phyloP scores from a whole-genome alignment of 2,888 invertebrate species.

The Polymixis flavicincta region DNA sequence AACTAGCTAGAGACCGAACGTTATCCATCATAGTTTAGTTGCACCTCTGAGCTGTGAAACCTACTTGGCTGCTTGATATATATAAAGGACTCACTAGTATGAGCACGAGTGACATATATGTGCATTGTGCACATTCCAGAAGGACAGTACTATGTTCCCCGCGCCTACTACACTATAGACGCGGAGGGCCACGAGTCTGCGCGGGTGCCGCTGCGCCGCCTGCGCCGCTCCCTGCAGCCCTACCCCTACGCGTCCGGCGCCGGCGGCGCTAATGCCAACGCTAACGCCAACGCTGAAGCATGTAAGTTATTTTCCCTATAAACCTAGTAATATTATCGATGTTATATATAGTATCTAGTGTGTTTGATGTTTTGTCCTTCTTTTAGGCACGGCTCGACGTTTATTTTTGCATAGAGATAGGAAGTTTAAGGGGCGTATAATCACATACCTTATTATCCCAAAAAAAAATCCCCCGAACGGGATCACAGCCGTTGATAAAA shows the following conservation, averaged over 20 bases:
- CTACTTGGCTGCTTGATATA: slow-evolving; percentile 4
- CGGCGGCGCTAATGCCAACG: slow-evolving; percentile 63
- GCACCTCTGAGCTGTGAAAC: not conserved
- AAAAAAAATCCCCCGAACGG: not conserved
- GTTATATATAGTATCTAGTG: too few species aligned
- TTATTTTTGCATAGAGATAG: not conserved
- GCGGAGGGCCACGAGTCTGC: slow-evolving; percentile 89
- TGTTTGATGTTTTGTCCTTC: slow-evolving; percentile 1
- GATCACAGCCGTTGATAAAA: not conserved
- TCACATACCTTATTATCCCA: not conserved
- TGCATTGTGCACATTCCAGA: slow-evolving; percentile 80
- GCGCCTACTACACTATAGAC: slow-evolving; percentile 91
- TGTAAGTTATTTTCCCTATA: slow-evolving; percentile 70
- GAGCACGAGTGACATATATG: slow-evolving; percentile 66
- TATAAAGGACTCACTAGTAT: slow-evolving; percentile 33
- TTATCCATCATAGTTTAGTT: not conserved
- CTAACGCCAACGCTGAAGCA: slow-evolving; percentile 63
- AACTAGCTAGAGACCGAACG: not conserved
- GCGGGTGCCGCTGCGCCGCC: slow-evolving; percentile 84
- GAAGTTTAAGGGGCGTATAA: not conserved
- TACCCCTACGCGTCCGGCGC: slow-evolving; percentile 73
- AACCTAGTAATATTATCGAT: not conserved
- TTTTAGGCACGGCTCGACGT: not conserved
- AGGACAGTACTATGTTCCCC: slow-evolving; percentile 91
- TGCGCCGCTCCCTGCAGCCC: slow-evolving; percentile 81